phyloP scores from a whole-genome alignment of 2,113 vertebrate species.

The Mobula birostris region DNA sequence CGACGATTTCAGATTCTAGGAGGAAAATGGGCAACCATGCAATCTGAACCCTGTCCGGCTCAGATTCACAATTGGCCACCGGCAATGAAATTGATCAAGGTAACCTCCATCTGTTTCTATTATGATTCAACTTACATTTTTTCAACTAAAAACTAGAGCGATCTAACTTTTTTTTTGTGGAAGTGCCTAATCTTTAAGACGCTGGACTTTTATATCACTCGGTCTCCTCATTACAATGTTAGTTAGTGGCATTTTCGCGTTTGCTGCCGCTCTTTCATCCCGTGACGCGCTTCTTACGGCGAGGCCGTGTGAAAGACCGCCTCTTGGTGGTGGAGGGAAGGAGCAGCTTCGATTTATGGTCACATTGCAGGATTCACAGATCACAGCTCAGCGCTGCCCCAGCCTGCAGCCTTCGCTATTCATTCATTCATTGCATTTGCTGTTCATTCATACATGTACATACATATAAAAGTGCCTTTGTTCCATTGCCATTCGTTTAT shows the following conservation, averaged over 20 bases:
- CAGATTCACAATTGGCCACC: not conserved
- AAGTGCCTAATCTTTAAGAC: not conserved
- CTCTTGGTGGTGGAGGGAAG: not conserved
- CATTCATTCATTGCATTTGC: not conserved
- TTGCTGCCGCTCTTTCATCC: not conserved
- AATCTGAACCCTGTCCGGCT: not conserved
- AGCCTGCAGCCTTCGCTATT: not conserved
- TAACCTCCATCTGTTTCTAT: not conserved
- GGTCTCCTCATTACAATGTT: not conserved
- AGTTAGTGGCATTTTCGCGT: not conserved
- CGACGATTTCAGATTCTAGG: not conserved
- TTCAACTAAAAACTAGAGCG: not conserved
- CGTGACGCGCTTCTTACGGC: not conserved
- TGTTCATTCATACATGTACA: not conserved
- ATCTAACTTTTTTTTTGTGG: not conserved
- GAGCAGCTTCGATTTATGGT: not conserved
- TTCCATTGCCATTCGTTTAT: not conserved
- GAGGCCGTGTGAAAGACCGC: not conserved
- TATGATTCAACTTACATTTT: not conserved
- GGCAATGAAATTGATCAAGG: not conserved
- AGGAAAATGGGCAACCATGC: not conserved
- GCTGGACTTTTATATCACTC: not conserved
- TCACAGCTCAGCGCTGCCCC: not conserved
- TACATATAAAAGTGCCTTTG: not conserved
- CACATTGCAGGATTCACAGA: not conserved